Base-by-base conservation (phyloP, 2,888 invertebrate genomes). In the Phanerotoma sp. region DNA sequence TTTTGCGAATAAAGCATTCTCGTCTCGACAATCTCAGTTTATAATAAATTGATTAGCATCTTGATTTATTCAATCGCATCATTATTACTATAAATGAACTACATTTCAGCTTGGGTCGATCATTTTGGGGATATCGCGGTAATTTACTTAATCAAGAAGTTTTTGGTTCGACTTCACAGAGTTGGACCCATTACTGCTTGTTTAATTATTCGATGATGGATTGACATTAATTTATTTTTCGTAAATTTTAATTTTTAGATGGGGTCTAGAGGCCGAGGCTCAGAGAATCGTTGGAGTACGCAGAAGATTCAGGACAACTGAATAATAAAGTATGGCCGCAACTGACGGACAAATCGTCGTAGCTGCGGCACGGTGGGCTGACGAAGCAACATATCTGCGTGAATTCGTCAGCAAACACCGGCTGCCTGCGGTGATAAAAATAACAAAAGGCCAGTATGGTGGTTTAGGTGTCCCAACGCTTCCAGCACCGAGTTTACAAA, bases 401-500 rank as follows among this genome's bases (percentile, higher is more conserved):
- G 88, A 89, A 74, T 88, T 87, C 75, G 87, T 88, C 68, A 80
- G 83, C 72, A 89, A 88, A 74, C 84, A 88, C 71, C 84, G 86
- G 54, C 77, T 89, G 57, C 96, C 96, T 11, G 88, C 87, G 66
- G 88, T 95, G 65, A 91, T 93, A 55, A 93, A 93, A 78, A 91
- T 96, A 72, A 89, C 92, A 69, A 94, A 95, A 78, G 96, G 96
- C 62, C 94, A 95, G 77, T 96, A 95, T 80, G 89, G 91, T 63
- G 91, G 90, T 54, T 83, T 96, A 47, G 96, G 96, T 22, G 93
- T 92, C 15, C 93, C 94, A 3, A 89, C 91, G 0, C 79, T 93
- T 42, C 91, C 93, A 32, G 91, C 89, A 68, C 93, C 93, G 5
- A 88, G 91, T 56, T 81, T 93, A 21, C 91, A 93, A 71, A 91